A percentile compares a stretch with the other conserved stretches of the same genome.
Evolutionary conservation across 1,140 invertebrate genomes (phyloP).

Genomic region (Plectus sambesii): DNA sequence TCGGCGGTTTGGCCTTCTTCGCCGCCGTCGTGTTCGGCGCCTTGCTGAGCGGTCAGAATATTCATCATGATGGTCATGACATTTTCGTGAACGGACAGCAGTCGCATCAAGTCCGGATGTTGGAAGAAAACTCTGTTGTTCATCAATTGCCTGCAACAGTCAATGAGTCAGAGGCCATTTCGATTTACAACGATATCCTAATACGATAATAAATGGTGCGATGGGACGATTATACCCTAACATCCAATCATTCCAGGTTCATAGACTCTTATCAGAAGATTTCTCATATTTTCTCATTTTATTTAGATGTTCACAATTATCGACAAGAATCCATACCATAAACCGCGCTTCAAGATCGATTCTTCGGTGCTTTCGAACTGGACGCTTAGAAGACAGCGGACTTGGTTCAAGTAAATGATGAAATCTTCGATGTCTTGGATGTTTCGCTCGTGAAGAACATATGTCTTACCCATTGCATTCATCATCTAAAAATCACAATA

Average conservation of each 20-base stretch:
- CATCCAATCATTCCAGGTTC: too few relatives aligned
- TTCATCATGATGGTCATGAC: conserved; percentile 99
- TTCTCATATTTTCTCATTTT: too few relatives aligned
- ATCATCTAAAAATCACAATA: conserved; percentile 63
- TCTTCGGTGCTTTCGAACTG: conserved; percentile 99
- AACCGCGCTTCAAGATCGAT: conserved; percentile 79
- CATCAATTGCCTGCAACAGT: conserved; percentile 66
- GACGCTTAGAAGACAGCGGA: conserved; percentile 81
- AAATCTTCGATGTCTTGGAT: conserved; percentile 78
- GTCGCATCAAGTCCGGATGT: conserved; percentile 94
- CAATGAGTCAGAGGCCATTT: conserved; percentile 29
- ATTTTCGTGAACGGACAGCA: conserved; percentile 92
- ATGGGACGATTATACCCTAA: too few relatives aligned
- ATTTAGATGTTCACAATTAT: conserved; percentile 10
- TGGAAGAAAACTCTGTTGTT: conserved; percentile 99
- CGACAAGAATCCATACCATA: conserved; percentile 62
- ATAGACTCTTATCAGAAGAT: too few relatives aligned
- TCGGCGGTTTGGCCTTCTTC: conserved; percentile 18
- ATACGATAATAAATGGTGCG: background rate
- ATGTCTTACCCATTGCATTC: conserved; percentile 80
- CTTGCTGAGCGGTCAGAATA: conserved; percentile 42
- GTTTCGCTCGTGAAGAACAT: conserved; percentile 86
- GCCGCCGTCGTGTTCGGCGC: conserved; percentile 32
- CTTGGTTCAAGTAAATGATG: conserved; percentile 88
- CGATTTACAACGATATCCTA: conserved; percentile 1